Conservation (phyloP, 2,797 vertebrate species). For the Sebastes cheni region DNA sequence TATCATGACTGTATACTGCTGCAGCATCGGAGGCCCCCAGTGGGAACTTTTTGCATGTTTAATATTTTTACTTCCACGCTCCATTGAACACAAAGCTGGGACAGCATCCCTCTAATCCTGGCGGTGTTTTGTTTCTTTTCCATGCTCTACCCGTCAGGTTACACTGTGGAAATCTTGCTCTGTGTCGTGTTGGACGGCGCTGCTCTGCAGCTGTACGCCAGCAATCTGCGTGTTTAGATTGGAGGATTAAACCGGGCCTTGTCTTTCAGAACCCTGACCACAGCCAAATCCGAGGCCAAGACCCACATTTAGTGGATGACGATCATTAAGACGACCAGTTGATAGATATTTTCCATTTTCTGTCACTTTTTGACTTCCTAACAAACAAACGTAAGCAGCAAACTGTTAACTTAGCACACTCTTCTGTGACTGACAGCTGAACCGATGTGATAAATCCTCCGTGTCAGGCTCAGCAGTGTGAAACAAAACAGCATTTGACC, state of each 20-base stretch:
- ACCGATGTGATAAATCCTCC: constrained; percentile 21
- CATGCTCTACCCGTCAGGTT: constrained; percentile 26
- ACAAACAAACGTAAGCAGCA: neutral
- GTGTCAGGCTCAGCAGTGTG: constrained; percentile 12
- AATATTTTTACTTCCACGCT: constrained; percentile 13
- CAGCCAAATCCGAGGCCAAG: constrained; percentile 47
- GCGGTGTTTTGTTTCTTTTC: constrained; percentile 32
- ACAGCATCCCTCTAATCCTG: neutral
- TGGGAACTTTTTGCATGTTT: constrained; percentile 10
- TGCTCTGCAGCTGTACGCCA: constrained; percentile 19
- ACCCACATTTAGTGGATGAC: constrained; percentile 38
- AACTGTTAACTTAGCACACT: neutral
- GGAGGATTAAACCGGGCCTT: constrained; percentile 53
- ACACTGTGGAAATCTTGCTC: constrained; percentile 21
- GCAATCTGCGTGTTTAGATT: constrained; percentile 51
- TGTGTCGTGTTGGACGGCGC: constrained; percentile 10
- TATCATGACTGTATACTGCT: neutral
- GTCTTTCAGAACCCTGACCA: constrained; percentile 54
- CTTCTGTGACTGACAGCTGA: constrained; percentile 15
- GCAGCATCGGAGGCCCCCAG: neutral
- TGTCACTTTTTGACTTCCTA: neutral
- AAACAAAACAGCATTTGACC: constrained; percentile 44
- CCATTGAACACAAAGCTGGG: constrained; percentile 4
- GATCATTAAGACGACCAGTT: neutral
- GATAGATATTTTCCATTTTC: constrained; percentile 34